Evolutionary conservation across 2,888 invertebrate species (phyloP).

Genomic region (Callyntrura guangdongensis): DNA sequence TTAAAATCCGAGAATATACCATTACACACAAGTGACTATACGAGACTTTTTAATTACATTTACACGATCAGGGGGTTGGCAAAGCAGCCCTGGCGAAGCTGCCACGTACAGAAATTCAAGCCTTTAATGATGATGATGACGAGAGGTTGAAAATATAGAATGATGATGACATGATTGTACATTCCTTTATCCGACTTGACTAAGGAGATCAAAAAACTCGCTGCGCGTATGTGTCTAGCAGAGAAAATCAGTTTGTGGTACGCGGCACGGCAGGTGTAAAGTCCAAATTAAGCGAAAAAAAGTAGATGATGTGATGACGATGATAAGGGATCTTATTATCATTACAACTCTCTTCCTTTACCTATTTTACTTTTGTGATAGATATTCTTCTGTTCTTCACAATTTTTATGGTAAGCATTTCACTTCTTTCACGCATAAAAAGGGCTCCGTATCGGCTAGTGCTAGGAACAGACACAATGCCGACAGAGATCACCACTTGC

Average conservation of each 20-base stretch:
- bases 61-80: conserved; percentile 75
- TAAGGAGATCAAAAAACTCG: conserved; percentile 54
- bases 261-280: conserved; percentile 71
- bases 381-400: conserved; percentile 24
- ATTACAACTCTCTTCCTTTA: conserved; percentile 30
- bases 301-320: conserved; percentile 48
- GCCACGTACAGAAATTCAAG: conserved; percentile 22
- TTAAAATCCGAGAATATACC: conserved; percentile 48
- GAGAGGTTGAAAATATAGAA: conserved; percentile 39
- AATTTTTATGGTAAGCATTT: conserved; percentile 29
- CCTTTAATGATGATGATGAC: conserved; percentile 4
- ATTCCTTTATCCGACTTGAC: conserved; percentile 53
- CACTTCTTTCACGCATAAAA: conserved; percentile 51
- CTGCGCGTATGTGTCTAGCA: conserved; percentile 5
- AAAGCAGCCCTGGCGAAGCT: conserved; percentile 45
- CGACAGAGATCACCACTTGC: conserved; percentile 53
- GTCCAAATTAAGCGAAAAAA: conserved; percentile 75
- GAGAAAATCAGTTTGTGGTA: conserved; percentile 56
- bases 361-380: conserved; percentile 14
- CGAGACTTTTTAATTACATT: conserved; percentile 73
- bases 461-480: conserved; percentile 59
- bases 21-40: conserved; percentile 6
- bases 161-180: conserved; percentile 56
- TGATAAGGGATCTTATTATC: conserved; percentile 66
- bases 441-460: conserved; percentile 64